phyloP scores from a whole-genome alignment of 2,888 invertebrate genomes.

The Zaprionus lineosus region DNA sequence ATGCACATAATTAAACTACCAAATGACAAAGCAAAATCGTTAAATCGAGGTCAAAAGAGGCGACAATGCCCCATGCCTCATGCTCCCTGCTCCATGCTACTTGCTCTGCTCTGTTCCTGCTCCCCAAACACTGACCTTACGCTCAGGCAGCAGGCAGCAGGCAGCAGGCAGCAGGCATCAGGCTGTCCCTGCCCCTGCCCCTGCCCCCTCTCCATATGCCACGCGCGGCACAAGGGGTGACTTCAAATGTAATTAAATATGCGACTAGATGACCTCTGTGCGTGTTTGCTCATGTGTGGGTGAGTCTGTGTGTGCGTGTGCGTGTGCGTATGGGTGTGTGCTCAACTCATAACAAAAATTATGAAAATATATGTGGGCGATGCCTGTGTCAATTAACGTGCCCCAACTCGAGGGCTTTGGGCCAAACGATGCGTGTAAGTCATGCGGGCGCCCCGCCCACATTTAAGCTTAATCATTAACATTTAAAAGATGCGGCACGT shows the following conservation, averaged over 20 bases:
- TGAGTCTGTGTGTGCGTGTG: not conserved
- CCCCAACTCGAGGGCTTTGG: constrained; percentile 27
- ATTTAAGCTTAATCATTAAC: constrained; percentile 41
- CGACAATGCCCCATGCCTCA: constrained; percentile 1
- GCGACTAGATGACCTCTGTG: constrained; percentile 57
- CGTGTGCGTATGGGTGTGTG: constrained; percentile 15
- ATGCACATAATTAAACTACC: constrained; percentile 80
- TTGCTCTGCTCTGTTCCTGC: not conserved
- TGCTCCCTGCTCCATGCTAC: no score
- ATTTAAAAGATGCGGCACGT: constrained; percentile 44
- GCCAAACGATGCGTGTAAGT: constrained; percentile 51
- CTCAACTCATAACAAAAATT: constrained; percentile 63
- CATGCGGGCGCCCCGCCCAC: constrained; percentile 31
- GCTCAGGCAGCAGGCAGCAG: no score
- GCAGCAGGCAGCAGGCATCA: no score
- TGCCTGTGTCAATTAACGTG: constrained; percentile 58
- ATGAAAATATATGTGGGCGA: constrained; percentile 64
- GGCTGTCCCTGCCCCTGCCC: no score
- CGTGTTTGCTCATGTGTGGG: not conserved
- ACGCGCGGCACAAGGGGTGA: constrained; percentile 24
- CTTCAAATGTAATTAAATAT: constrained; percentile 70
- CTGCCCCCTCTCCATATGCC: no score
- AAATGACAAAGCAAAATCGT: constrained; percentile 77
- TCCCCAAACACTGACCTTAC: no score
- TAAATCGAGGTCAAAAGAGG: constrained; percentile 67